Conservation (phyloP, 2,113 vertebrate species). For the Caranx melampygus region DNA sequence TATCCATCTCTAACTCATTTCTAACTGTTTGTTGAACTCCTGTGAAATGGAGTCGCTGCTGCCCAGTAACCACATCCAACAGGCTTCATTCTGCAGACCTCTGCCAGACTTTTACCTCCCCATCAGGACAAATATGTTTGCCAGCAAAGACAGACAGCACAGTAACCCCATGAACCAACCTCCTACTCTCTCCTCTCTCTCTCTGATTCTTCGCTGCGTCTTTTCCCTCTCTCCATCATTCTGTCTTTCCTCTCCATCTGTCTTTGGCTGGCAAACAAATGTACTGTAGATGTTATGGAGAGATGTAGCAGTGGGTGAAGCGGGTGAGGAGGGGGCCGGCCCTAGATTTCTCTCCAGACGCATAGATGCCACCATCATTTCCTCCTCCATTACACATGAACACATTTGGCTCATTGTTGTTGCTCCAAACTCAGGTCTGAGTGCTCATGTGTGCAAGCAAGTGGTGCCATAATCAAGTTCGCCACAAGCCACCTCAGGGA, state of each 20-base stretch:
- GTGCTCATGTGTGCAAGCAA: not conserved
- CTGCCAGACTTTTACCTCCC: constrained; percentile 50
- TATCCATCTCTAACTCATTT: constrained; percentile 10
- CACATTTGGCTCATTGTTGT: constrained; percentile 36
- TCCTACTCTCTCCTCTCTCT: constrained; percentile 38
- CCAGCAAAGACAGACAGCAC: constrained; percentile 69
- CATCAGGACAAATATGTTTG: constrained; percentile 46
- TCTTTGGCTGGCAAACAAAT: constrained; percentile 47
- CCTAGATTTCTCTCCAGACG: constrained; percentile 16
- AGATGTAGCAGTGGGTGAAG: constrained; percentile 11
- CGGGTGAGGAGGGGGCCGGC: not conserved
- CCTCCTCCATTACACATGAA: constrained; percentile 12
- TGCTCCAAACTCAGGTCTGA: constrained; percentile 10
- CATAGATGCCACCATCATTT: not conserved
- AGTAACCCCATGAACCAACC: constrained; percentile 59
- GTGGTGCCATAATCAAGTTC: constrained; percentile 31
- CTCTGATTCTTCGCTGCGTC: constrained; percentile 9
- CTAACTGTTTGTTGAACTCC: constrained; percentile 39
- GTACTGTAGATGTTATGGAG: constrained; percentile 38
- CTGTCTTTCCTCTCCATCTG: constrained; percentile 63
- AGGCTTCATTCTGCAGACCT: constrained; percentile 26
- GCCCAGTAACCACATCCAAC: constrained; percentile 55
- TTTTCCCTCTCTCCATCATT: constrained; percentile 9
- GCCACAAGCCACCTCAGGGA: constrained; percentile 52
- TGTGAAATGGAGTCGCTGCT: constrained; percentile 52